These are phyloP conservation scores for Apteryx owenii DNA, from an alignment of 2,113 vertebrate species.

Conservation along the genomic window DNA sequence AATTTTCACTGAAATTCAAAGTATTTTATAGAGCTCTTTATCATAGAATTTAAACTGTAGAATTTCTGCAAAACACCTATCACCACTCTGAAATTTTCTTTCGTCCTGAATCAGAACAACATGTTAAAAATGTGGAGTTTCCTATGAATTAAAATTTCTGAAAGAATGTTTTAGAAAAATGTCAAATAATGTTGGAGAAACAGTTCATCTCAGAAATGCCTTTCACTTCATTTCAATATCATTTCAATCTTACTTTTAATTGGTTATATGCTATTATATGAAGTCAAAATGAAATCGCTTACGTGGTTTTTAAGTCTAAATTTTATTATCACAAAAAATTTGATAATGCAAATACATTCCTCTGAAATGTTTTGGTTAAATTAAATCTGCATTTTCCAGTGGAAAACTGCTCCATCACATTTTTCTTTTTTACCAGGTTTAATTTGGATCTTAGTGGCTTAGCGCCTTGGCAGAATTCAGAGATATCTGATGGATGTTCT, in stretches of 20 bases:
- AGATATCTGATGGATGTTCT: conserved; percentile 29
- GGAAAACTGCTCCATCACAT: neutral
- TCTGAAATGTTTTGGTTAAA: neutral
- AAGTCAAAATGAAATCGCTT: neutral
- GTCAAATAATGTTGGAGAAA: neutral
- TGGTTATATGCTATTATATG: neutral
- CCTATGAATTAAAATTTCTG: neutral
- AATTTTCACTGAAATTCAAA: neutral
- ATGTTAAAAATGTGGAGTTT: neutral
- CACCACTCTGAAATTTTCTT: neutral
- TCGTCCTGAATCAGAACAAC: neutral
- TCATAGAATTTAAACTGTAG: neutral
- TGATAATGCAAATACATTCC: neutral
- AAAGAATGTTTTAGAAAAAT: neutral
- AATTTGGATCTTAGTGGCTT: neutral
- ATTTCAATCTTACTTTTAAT: neutral
- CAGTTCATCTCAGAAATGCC: neutral
- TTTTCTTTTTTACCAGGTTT: neutral
- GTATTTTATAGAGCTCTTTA: neutral
- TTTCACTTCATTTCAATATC: neutral
- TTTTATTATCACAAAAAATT: neutral
- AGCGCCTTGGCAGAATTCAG: neutral
- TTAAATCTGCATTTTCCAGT: neutral
- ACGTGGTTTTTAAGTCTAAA: neutral
- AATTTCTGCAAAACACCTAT: neutral